Percentiles rank a stretch among this genome's conserved stretches.
Conservation (phyloP, 2,797 vertebrate genomes). For the Threskiornis aethiopicus region DNA sequence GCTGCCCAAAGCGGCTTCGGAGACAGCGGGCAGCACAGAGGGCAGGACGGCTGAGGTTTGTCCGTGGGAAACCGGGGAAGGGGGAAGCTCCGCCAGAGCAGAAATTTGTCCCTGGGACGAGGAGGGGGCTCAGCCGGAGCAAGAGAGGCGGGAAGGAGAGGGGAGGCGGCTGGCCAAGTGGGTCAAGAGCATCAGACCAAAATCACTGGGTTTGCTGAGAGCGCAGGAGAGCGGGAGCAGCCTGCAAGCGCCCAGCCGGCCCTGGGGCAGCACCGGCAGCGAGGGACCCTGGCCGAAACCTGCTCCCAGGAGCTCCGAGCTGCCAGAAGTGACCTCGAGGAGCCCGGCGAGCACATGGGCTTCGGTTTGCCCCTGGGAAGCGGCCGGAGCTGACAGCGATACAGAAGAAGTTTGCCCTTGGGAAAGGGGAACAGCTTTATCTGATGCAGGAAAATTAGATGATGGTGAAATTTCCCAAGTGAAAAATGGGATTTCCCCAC, state of each 20-base stretch:
- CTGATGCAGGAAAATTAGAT: neutral
- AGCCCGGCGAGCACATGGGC: constrained; percentile 50
- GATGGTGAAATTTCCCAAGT: neutral
- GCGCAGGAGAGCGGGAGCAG: constrained; percentile 1
- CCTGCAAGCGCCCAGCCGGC: neutral
- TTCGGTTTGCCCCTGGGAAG: constrained; percentile 82
- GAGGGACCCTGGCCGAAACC: neutral
- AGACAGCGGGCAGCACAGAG: neutral
- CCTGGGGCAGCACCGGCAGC: neutral
- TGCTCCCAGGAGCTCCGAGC: neutral
- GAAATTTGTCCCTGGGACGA: constrained; percentile 28
- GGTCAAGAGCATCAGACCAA: neutral
- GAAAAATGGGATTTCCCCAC: neutral
- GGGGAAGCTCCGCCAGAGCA: neutral
- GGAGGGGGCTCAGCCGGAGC: neutral
- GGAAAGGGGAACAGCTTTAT: neutral
- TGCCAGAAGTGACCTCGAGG: neutral
- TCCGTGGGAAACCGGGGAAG: constrained; percentile 10
- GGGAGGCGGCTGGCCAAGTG: neutral
- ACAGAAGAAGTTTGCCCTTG: constrained; percentile 70
- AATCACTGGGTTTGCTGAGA: neutral
- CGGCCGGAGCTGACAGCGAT: neutral
- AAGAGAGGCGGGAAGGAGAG: neutral
- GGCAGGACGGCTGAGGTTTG: neutral
- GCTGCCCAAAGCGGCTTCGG: neutral